Evolutionary conservation across 2,888 invertebrate species (phyloP).

Genomic region (Chloroclysta siterata): DNA sequence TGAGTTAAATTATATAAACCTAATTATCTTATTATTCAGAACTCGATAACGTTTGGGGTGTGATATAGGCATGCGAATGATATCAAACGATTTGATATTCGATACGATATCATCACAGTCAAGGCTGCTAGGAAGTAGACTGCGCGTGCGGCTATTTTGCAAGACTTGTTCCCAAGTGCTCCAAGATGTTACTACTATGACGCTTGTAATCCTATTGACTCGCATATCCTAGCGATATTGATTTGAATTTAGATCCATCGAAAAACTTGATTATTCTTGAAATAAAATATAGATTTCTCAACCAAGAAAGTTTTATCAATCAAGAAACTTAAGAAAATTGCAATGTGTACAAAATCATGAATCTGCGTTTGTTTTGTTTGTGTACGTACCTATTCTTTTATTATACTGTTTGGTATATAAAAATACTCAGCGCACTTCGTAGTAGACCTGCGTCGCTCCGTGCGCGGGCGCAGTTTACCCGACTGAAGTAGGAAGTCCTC

Average conservation of each 20-base stretch:
- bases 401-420: too few species aligned
- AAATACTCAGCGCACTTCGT: conserved; percentile 13
- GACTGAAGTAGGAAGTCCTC: conserved; percentile 67
- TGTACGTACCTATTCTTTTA: too few species aligned
- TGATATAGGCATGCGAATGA: conserved; percentile 10
- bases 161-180: conserved; percentile 29
- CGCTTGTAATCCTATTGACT: too few species aligned
- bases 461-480: conserved; percentile 50
- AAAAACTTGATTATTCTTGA: too few species aligned
- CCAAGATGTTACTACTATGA: background rate
- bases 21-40: too few species aligned
- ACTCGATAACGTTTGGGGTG: too few species aligned
- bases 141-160: conserved; percentile 52
- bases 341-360: too few species aligned
- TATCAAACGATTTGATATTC: conserved; percentile 35
- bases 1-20: too few species aligned
- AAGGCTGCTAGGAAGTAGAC: conserved; percentile 71
- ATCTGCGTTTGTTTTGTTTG: too few species aligned
- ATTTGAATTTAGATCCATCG: background rate
- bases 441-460: conserved; percentile 31
- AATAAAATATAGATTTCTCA: too few species aligned
- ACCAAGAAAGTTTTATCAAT: too few species aligned
- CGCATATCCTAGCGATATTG: background rate
- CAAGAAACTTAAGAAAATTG: too few species aligned
- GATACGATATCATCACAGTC: conserved; percentile 50